Evolutionary conservation across 2,113 vertebrate genomes (phyloP).

Genomic region (Sapayoa aenigma): DNA sequence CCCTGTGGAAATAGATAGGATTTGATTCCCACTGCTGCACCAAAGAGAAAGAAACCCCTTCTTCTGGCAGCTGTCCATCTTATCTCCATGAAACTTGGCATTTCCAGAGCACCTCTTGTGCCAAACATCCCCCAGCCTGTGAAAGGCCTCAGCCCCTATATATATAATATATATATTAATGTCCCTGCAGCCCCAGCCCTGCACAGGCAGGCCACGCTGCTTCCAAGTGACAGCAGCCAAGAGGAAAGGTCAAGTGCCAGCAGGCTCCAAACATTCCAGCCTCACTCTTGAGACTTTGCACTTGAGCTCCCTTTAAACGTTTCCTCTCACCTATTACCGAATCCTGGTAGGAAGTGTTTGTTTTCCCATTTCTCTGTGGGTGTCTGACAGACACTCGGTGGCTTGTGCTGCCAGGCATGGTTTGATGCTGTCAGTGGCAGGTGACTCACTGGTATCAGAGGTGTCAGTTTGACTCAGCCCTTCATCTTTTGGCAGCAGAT

Average conservation of each 20-base stretch:
- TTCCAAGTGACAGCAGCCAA: background rate
- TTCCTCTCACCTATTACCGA: conserved; percentile 20
- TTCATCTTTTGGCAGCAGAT: conserved; percentile 28
- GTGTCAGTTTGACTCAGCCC: conserved; percentile 44
- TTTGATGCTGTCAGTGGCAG: background rate
- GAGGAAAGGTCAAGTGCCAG: background rate
- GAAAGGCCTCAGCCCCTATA: background rate
- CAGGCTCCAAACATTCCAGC: background rate
- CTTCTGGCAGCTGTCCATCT: background rate
- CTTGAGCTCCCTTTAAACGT: background rate
- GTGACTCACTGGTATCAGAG: conserved; percentile 51
- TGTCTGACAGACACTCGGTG: conserved; percentile 17
- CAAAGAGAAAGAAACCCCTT: background rate
- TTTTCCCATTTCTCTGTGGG: conserved; percentile 32
- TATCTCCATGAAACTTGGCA: background rate
- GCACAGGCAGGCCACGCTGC: accelerated
- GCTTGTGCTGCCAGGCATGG: background rate
- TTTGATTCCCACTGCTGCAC: background rate
- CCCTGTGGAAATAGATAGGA: background rate
- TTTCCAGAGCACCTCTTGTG: background rate
- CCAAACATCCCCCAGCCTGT: background rate
- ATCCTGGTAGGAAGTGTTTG: conserved; percentile 23
- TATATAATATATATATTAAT: no score
- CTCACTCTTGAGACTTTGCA: background rate
- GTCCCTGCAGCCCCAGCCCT: background rate